These are phyloP conservation scores for Rhopilema esculentum DNA, from an alignment of 30 jellyfish, hydroid and myxozoan species.

Conservation along the genomic window DNA sequence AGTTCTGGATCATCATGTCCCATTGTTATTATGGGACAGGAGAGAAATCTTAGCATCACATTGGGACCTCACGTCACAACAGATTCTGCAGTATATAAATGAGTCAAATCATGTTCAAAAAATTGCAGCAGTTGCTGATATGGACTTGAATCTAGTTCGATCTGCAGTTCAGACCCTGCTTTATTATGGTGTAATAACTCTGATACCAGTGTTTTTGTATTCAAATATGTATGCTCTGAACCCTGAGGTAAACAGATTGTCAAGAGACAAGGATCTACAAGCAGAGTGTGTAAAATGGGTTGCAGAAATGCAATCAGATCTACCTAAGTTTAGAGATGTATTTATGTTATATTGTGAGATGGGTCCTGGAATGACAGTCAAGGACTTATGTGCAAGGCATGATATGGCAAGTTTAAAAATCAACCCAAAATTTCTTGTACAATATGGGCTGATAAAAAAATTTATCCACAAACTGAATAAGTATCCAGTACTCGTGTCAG, in stretches of 20 bases:
- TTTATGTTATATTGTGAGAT: slow-evolving; percentile 84
- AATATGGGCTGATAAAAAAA: slow-evolving; percentile 77
- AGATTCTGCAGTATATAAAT: slow-evolving; percentile 72
- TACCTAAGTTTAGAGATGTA: slow-evolving; percentile 77
- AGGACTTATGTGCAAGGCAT: slow-evolving; percentile 84
- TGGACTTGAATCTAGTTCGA: slow-evolving; percentile 84
- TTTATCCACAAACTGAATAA: slow-evolving; percentile 75
- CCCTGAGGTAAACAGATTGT: slow-evolving; percentile 75
- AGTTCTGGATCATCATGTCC: slow-evolving; percentile 89
- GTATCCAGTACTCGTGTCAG: slow-evolving; percentile 74
- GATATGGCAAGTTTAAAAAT: slow-evolving; percentile 68
- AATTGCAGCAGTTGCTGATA: slow-evolving; percentile 85
- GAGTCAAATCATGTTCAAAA: slow-evolving; percentile 90
- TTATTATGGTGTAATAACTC: slow-evolving; percentile 79
- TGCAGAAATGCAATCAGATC: slow-evolving; percentile 47
- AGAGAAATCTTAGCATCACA: slow-evolving; percentile 79
- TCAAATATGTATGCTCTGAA: slow-evolving; percentile 88
- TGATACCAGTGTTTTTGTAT: slow-evolving; percentile 80
- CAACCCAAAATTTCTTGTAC: slow-evolving; percentile 67
- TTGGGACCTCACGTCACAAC: slow-evolving; percentile 93
- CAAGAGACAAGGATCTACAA: slow-evolving; percentile 71
- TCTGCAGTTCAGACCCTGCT: slow-evolving; percentile 89
- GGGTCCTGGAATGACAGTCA: slow-evolving; percentile 93
- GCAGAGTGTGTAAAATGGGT: slow-evolving; percentile 78
- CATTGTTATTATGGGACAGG: slow-evolving; percentile 84